phyloP scores from a whole-genome alignment of 2,888 invertebrate species.

The Cheilosia soror region DNA sequence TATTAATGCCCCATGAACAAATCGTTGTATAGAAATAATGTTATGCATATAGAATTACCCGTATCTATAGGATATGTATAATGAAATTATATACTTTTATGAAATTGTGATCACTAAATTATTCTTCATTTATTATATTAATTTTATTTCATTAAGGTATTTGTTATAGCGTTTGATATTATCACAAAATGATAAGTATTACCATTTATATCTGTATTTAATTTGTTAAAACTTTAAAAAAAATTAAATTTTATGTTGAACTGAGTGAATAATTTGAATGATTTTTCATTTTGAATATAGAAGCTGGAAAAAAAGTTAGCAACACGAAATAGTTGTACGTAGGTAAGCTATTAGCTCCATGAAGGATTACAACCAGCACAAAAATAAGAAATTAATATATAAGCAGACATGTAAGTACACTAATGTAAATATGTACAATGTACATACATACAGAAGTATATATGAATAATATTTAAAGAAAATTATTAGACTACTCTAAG shows the following conservation, averaged over 20 bases:
- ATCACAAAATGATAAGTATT: conserved; percentile 40
- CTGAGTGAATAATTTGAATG: background rate
- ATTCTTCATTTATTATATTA: conserved; percentile 40
- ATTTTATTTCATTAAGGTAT: conserved; percentile 26
- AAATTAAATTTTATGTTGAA: conserved; percentile 6
- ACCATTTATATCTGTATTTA: conserved; percentile 23
- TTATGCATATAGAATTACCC: conserved; percentile 5
- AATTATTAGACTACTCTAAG: too few relatives aligned
- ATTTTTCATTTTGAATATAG: too few relatives aligned
- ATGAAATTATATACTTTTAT: conserved; percentile 19
- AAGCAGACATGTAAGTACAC: too few relatives aligned
- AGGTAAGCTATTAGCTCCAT: too few relatives aligned
- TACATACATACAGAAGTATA: too few relatives aligned
- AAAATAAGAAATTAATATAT: too few relatives aligned
- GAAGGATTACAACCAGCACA: too few relatives aligned
- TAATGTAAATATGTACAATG: too few relatives aligned
- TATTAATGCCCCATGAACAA: background rate
- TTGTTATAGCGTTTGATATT: conserved; percentile 43
- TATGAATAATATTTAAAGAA: too few relatives aligned
- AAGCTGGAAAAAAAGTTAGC: background rate
- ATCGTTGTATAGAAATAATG: background rate
- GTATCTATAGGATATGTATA: conserved; percentile 8
- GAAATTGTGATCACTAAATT: conserved; percentile 72
- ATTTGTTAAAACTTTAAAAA: conserved; percentile 47
- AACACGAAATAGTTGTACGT: too few relatives aligned